Percentiles rank a stretch among this genome's conserved stretches.
phyloP scores from a whole-genome alignment of 64 coral and sea anemone genomes.

The Dendronephthya gigantea region DNA sequence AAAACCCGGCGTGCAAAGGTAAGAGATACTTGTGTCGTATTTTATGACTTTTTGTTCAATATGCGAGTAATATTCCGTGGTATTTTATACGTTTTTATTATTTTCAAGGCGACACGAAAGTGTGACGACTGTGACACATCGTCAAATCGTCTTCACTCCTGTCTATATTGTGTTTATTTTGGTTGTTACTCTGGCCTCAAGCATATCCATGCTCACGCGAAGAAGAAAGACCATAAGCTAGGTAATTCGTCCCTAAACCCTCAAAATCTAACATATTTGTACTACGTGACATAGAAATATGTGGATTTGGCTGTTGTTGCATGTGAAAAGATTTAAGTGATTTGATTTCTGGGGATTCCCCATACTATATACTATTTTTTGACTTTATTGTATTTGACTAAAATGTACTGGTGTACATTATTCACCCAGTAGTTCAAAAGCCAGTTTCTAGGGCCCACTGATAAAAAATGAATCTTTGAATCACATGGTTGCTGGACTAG shows the following conservation, averaged over 20 bases:
- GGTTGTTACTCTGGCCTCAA: conserved; percentile 87
- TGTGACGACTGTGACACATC: conserved; percentile 85
- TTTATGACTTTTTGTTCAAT: background rate
- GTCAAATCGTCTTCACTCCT: conserved; percentile 86
- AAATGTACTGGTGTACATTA: no score
- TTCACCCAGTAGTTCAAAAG: no score
- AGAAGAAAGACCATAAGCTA: conserved; percentile 62
- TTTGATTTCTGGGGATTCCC: no score
- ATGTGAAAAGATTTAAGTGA: no score
- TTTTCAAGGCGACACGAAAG: conserved; percentile 56
- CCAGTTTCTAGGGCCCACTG: no score
- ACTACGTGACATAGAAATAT: no score
- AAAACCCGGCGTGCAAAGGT: conserved; percentile 1
- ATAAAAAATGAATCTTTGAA: no score
- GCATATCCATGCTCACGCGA: conserved; percentile 90
- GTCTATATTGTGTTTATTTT: conserved; percentile 93
- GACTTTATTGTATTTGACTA: no score
- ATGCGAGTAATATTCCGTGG: background rate
- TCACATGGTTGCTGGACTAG: no score
- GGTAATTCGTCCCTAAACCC: conserved; percentile 36
- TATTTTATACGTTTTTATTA: background rate
- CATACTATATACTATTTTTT: no score
- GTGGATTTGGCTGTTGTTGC: no score
- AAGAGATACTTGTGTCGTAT: background rate
- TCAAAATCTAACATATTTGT: background rate